Evolutionary conservation across 1,140 invertebrate genomes (phyloP).

Genomic region (Drosophila albomicans): DNA sequence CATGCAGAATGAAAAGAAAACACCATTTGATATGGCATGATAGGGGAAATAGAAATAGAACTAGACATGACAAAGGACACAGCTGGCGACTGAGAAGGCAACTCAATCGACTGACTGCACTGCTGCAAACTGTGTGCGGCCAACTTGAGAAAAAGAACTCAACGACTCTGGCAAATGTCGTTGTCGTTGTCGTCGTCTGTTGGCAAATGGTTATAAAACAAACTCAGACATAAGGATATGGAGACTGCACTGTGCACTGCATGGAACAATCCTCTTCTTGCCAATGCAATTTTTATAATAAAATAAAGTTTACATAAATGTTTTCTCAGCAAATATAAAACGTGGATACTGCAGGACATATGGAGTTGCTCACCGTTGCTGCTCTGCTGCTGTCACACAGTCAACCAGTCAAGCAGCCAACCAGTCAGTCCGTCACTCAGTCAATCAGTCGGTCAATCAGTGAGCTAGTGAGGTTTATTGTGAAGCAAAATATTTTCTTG

Average conservation of each 20-base stretch:
- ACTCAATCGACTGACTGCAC: conserved; percentile 55
- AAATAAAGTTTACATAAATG: conserved; percentile 81
- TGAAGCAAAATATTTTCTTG: conserved; percentile 60
- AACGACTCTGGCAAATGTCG: conserved; percentile 60
- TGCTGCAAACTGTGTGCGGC: conserved; percentile 28
- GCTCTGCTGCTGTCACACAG: conserved; percentile 25
- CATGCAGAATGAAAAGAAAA: background rate
- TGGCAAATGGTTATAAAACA: conserved; percentile 68
- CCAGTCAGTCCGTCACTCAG: conserved; percentile 21
- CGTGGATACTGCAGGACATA: background rate
- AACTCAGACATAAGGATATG: conserved; percentile 46
- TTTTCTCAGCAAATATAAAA: conserved; percentile 73
- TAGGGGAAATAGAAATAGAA: background rate
- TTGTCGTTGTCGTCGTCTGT: conserved; percentile 9
- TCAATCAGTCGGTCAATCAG: conserved; percentile 17
- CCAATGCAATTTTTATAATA: conserved; percentile 71
- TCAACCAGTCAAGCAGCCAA: conserved; percentile 38
- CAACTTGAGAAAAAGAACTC: background rate
- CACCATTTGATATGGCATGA: background rate
- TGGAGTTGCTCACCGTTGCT: conserved; percentile 38
- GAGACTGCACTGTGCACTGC: conserved; percentile 37
- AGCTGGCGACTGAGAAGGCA: conserved; percentile 58
- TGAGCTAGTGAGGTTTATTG: background rate
- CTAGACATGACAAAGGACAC: conserved; percentile 12
- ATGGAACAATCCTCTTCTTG: conserved; percentile 24